Evolutionary conservation across 92 coral and sea anemone genomes (phyloP).

Genomic region (Epizoanthus rinbou): DNA sequence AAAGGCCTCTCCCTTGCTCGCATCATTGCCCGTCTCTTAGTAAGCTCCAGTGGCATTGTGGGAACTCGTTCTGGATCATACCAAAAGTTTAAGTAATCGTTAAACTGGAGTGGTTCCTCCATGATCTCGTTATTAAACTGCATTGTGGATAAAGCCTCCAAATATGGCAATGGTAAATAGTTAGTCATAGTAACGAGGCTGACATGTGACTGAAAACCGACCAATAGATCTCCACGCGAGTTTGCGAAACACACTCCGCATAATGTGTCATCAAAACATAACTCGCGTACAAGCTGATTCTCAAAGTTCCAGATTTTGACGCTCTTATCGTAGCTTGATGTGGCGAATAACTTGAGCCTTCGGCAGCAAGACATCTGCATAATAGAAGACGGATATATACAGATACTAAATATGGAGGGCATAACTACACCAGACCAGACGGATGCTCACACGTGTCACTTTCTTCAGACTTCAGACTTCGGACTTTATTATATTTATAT

Average conservation of each 20-base stretch:
- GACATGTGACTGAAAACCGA: slow-evolving; percentile 95
- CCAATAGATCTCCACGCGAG: slow-evolving; percentile 94
- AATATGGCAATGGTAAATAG: slow-evolving; percentile 80
- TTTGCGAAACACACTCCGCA: slow-evolving; percentile 98
- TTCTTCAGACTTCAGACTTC: too few species aligned
- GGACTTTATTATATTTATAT: too few species aligned
- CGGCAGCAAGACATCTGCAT: slow-evolving; percentile 89
- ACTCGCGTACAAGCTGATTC: slow-evolving; percentile 87
- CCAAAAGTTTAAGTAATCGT: slow-evolving; percentile 84
- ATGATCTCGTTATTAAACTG: slow-evolving; percentile 75
- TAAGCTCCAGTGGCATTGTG: slow-evolving; percentile 77
- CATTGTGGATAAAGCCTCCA: slow-evolving; percentile 83
- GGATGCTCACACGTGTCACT: too few species aligned
- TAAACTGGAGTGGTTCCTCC: slow-evolving; percentile 90
- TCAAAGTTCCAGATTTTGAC: slow-evolving; percentile 93
- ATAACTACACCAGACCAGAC: too few species aligned
- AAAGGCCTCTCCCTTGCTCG: slow-evolving; percentile 29
- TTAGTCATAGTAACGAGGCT: slow-evolving; percentile 84
- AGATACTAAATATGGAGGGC: too few species aligned
- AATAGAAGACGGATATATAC: background rate
- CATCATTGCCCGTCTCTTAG: slow-evolving; percentile 57
- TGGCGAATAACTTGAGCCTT: slow-evolving; percentile 84
- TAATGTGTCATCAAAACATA: slow-evolving; percentile 88
- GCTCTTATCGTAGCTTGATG: slow-evolving; percentile 90
- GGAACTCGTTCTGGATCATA: slow-evolving; percentile 88